Evolutionary conservation across 2,797 vertebrate genomes (phyloP), one percentile per base, ranked within the genome.

Genomic region (Gymnocypris eckloni): DNA sequence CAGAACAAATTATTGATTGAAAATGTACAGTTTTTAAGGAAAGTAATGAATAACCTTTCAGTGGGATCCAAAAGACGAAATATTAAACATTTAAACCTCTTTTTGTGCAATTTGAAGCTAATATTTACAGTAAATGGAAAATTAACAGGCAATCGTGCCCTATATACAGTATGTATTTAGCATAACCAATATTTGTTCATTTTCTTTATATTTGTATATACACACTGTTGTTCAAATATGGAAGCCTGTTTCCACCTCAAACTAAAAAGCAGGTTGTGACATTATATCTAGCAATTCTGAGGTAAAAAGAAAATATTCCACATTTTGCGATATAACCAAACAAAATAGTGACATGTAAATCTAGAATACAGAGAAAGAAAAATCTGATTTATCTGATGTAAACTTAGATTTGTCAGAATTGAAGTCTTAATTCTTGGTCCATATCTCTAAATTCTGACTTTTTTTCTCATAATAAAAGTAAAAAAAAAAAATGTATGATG

Each of bases 121-220:
- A 69, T 69, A 69, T 69, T 69, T 69, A 69, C 33, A 37, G 16
- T 39, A 39, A 20, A 69, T 69, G 16, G 33, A 4, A 69, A 20
- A 69, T 69, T 39, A 69, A 9, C 16, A 9, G 33, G 33, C 39
- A 69, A 69, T 39, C 39, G 66, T 69, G 33, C 8, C 16, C 8
- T 67, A 18, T 67, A 69, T 69, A 33, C 33, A 33, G 3, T 33
- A 39, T 69, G 33, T 20, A 28, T 69, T 69, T 39, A 69, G 33
- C 16, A 39, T 69, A 39, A 37, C 33, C 66, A 69, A 69, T 69
- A 39, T 69, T 69, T 69, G 66, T 10, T 69, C 66, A 4, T 69
- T 64, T 69, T 59, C 56, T 39, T 69, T 69, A 69, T 69, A 20
- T 69, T 69, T 69, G 33, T 39, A 39, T 69, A 20, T 18, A 69